Evolutionary conservation across 2,797 vertebrate species (phyloP).

Genomic region (Rhinella marina): DNA sequence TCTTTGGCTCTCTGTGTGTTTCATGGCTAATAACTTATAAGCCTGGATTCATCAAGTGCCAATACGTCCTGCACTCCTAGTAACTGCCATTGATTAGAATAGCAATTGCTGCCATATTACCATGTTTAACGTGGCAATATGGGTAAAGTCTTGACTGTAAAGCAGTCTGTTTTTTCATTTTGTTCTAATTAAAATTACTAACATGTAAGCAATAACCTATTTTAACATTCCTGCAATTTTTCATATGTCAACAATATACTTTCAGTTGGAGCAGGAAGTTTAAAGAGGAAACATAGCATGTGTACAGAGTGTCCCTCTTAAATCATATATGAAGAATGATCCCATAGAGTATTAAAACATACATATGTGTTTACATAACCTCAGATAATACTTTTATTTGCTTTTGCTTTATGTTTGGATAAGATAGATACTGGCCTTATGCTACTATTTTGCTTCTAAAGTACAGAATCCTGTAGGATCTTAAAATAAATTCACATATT

Average conservation of each 20-base stretch:
- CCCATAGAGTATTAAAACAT: neutral
- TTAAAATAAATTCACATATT: neutral
- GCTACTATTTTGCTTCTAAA: neutral
- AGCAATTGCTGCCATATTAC: constrained; percentile 14
- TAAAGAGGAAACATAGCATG: neutral
- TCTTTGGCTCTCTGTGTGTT: constrained; percentile 29
- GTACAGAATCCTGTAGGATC: neutral
- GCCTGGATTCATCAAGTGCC: constrained; percentile 35
- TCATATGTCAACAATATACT: neutral
- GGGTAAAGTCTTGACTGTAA: neutral
- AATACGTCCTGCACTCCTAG: constrained; percentile 24
- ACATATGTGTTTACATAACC: neutral
- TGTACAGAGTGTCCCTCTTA: neutral
- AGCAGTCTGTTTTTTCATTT: neutral
- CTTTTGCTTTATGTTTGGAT: neutral
- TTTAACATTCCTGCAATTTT: neutral
- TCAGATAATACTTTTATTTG: constrained; percentile 2
- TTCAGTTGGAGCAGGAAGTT: neutral
- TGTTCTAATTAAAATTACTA: constrained; percentile 1
- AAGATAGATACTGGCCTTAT: neutral
- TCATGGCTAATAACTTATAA: constrained; percentile 33
- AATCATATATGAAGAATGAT: neutral
- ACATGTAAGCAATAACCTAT: neutral
- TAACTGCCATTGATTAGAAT: constrained; percentile 37
- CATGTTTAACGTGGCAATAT: neutral